Evolutionary conservation across 2,797 vertebrate genomes (phyloP).

Genomic region (Vipera ursinii): DNA sequence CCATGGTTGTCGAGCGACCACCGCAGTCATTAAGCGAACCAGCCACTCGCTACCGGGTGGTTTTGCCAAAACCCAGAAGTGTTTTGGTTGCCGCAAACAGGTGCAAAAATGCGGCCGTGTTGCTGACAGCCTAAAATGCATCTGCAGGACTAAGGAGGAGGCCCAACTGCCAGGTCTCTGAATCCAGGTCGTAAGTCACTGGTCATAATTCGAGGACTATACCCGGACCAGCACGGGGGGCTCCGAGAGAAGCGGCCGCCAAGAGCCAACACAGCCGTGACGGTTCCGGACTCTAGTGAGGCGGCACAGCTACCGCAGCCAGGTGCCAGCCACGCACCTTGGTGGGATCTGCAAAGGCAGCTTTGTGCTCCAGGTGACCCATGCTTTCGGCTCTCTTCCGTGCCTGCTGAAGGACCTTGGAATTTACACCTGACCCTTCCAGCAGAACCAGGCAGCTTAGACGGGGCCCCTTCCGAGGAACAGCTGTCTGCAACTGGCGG

Average conservation of each 20-base stretch:
- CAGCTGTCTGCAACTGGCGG: not conserved
- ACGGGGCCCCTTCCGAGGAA: not conserved
- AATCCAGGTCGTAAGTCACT: not conserved
- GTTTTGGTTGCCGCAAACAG: too few species aligned
- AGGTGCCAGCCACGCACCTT: accelerated
- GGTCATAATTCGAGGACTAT: not conserved
- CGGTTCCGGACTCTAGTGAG: accelerated
- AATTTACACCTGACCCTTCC: not conserved
- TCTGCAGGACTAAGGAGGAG: too few species aligned
- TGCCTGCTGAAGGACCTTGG: not conserved
- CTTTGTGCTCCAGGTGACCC: not conserved
- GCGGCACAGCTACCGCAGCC: too few species aligned
- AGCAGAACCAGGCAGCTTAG: accelerated
- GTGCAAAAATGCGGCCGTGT: too few species aligned
- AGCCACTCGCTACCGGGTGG: too few species aligned
- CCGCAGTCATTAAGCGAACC: too few species aligned
- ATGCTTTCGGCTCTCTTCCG: not conserved
- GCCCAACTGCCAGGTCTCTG: too few species aligned
- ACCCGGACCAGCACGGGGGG: accelerated
- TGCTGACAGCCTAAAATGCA: too few species aligned
- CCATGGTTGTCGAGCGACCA: too few species aligned
- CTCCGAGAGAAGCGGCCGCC: not conserved
- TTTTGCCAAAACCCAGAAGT: too few species aligned
- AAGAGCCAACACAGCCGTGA: not conserved
- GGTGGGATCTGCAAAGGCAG: not conserved